A percentile compares a stretch with the other conserved stretches of the same genome.
Conservation (phyloP, 2,888 invertebrate genomes). For the Branchipolynoe longqiensis region DNA sequence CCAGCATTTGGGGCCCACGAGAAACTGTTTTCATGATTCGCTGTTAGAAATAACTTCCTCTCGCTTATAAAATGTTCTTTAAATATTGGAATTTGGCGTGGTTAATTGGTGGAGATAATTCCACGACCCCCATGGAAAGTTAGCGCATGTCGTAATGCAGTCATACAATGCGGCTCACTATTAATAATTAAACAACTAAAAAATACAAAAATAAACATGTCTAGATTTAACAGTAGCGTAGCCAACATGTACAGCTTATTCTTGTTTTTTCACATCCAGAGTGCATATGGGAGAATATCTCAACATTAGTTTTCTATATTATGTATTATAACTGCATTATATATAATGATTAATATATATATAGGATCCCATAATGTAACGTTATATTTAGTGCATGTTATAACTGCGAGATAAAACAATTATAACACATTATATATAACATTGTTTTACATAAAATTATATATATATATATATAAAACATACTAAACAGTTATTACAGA, state of each 20-base stretch:
- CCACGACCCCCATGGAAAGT: constrained; percentile 37
- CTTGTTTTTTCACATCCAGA: no score
- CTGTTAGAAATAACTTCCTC: background rate
- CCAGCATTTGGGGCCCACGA: background rate
- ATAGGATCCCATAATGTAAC: background rate
- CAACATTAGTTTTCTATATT: no score
- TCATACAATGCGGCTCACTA: background rate
- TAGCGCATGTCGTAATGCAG: background rate
- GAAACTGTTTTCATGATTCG: background rate
- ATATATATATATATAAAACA: background rate
- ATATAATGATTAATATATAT: background rate
- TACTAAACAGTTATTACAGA: no score
- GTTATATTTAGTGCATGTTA: constrained; percentile 11
- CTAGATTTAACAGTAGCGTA: constrained; percentile 8
- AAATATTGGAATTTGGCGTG: background rate
- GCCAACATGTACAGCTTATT: no score
- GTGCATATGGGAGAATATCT: background rate
- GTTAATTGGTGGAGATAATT: background rate
- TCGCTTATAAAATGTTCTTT: background rate
- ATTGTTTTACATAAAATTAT: background rate
- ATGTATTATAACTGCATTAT: constrained; percentile 16
- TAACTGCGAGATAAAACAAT: background rate
- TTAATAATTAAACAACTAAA: background rate
- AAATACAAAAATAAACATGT: background rate
- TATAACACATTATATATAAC: background rate